Conservation (phyloP, 2,797 vertebrate genomes). For the Enteromius argenteus region DNA sequence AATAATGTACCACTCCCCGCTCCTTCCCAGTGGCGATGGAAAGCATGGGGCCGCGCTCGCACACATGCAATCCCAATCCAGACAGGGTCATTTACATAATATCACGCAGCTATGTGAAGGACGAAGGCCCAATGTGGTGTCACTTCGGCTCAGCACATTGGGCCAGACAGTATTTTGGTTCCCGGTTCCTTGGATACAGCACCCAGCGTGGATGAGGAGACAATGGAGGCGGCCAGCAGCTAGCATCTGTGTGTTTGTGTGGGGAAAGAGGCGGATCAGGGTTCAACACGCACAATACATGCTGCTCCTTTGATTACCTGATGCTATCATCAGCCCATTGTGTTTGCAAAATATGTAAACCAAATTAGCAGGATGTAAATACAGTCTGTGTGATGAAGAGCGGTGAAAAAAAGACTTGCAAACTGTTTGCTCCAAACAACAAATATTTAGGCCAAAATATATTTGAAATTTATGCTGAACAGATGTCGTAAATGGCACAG, state of each 20-base stretch:
- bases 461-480: not conserved
- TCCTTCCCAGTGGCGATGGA: not conserved
- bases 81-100: slow-evolving; percentile 50
- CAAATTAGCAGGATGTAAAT: slow-evolving; percentile 58
- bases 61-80: slow-evolving; percentile 38
- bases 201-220: slow-evolving; percentile 8
- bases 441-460: not conserved
- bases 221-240: not conserved
- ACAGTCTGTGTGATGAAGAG: slow-evolving; percentile 35
- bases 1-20: slow-evolving; percentile 73
- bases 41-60: not conserved
- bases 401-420: not conserved
- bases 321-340: slow-evolving; percentile 53
- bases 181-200: not conserved
- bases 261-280: slow-evolving; percentile 32
- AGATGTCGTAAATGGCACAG: not conserved
- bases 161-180: slow-evolving; percentile 19
- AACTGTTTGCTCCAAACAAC: not conserved
- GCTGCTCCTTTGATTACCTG: slow-evolving; percentile 51
- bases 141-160: slow-evolving; percentile 41
- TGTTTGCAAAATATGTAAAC: slow-evolving; percentile 54
- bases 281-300: slow-evolving; percentile 16
- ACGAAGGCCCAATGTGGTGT: slow-evolving; percentile 47
- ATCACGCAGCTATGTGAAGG: slow-evolving; percentile 55
- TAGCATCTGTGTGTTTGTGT: slow-evolving; percentile 6